Base-by-base conservation (phyloP, 1,140 invertebrate genomes). In the Goniozus legneri region DNA sequence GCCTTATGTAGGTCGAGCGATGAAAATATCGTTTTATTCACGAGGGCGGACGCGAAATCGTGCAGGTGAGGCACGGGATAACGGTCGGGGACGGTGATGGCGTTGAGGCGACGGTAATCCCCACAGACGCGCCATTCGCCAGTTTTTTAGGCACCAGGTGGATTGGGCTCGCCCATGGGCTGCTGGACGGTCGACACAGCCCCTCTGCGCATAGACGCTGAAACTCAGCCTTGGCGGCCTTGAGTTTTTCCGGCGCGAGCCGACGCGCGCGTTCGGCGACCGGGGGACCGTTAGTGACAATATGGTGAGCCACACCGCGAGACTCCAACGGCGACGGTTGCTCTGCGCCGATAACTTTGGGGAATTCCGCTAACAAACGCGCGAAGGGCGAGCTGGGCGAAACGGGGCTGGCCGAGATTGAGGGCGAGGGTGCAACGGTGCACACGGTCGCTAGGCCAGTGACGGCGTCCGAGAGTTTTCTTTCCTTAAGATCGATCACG, bases 31-130 rank as follows among this genome's bases (percentile, higher is more conserved):
- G 1, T 82, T 46, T 2, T 58, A 58, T 1, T 65, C 67, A 50
- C 80, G 80, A 33, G 68, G 62, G 12, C 44, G 61, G 3, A 80
- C 38, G 2, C 49, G 58, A 67, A 64, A 50, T 75, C 69, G 27
- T 65, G 51, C 1, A 67, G 50, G 16, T 56, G 46, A 3, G 56
- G 67, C 0, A 78, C 13, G 2, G 72, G n/a, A n/a, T n/a, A n/a
- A n/a, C n/a, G n/a, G n/a, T n/a, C n/a, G n/a, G n/a, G n/a, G n/a
- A n/a, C n/a, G 75, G 64, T 70, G 0, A 33, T 74, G 15, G 15
- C 45, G 16, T 65, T 59, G 2, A 63, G 40, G 19, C 39, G 32
- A 1, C 62, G 44, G 22, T 64, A 66, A 24, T 60, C 61, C 0
- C 57, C 63, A 18, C 56, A 63, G 12, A 54, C 54, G 34, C 55